Percentiles rank a stretch among this genome's conserved stretches.
phyloP scores from a whole-genome alignment of 1,140 invertebrate genomes.

The Drosophila pruinosa region DNA sequence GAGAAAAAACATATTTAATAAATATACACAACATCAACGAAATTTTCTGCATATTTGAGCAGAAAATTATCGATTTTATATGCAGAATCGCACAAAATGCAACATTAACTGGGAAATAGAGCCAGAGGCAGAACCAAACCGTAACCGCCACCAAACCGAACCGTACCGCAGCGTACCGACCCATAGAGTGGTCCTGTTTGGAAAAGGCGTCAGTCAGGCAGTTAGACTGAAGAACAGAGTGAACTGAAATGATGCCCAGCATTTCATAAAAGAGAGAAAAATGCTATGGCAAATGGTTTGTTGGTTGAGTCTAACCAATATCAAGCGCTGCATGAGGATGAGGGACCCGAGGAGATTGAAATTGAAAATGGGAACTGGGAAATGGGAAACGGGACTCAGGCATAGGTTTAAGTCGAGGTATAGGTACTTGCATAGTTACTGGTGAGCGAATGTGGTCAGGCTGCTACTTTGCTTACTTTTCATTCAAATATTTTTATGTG shows the following conservation, averaged over 20 bases:
- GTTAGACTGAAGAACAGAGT: neutral
- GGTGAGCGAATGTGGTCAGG: neutral
- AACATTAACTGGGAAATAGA: slow-evolving; percentile 70
- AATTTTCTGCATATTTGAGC: slow-evolving; percentile 81
- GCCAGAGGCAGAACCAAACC: slow-evolving; percentile 31
- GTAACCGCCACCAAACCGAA: neutral
- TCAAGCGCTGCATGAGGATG: slow-evolving; percentile 22
- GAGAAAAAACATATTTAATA: slow-evolving; percentile 10
- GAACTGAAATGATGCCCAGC: slow-evolving; percentile 36
- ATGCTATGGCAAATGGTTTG: slow-evolving; percentile 6
- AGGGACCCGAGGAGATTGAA: too few relatives aligned
- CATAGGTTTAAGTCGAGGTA: neutral
- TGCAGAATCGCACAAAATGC: slow-evolving; percentile 59
- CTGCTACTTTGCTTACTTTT: slow-evolving; percentile 76
- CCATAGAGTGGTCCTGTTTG: neutral
- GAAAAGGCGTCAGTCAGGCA: neutral
- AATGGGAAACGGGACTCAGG: neutral
- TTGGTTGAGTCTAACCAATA: neutral
- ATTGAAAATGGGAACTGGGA: neutral
- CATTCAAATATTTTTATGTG: slow-evolving; percentile 72
- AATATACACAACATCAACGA: slow-evolving; percentile 58
- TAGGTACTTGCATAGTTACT: neutral
- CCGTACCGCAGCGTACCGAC: neutral
- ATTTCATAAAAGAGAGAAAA: slow-evolving; percentile 24
- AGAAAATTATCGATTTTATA: slow-evolving; percentile 80